Base-by-base conservation (phyloP, 2,797 vertebrate genomes). In the Antrozous pallidus region DNA sequence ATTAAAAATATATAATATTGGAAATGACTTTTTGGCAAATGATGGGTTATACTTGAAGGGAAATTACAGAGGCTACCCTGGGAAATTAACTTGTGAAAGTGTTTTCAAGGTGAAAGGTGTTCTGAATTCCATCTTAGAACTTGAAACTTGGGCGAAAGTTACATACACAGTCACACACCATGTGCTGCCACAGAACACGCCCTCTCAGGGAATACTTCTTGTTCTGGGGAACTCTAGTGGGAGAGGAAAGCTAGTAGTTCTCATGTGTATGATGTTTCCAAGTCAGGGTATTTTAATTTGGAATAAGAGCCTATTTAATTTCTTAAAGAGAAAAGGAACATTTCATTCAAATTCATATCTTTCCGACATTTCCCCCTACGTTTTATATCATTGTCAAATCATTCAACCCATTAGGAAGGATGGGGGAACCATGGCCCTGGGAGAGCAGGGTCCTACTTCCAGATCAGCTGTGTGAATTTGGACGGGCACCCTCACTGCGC, bases 81-180 rank as follows among this genome's bases (percentile, higher is more conserved):
- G 74, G 73, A 96, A 97, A 91, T 95, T 91, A 96, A 65, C 31
- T 80, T 94, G 40, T 42, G 24, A 75, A 63, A 56, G 38, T 79
- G 58, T 85, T 95, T 94, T 82, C 13, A 28, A 70, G 81, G 78
- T 47, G 47, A 94, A 95, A 81, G 49, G 16, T 67, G 11, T 84
- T 91, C 63, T 88, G 82, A 93, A 93, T 91, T 94, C 58, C 80
- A 88, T 56, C 33, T 91, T 78, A 81, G 42, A 91, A 84, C 63
- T 80, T 77, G 47, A 56, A 81, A 65, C 18, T 73, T 85, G 17
- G 56, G 61, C 83, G 75, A 77, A 85, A 67, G 17, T 49, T 63
- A 69, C 67, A 56, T 40, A 73, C 20, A 78, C 11, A 71, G 4
- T 33, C 65, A 56, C 31, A 65, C 3, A 28, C 9, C 65, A 16